These are phyloP conservation scores for Rhodophaea formosa DNA, from an alignment of 2,888 invertebrate species.

Conservation along the genomic window DNA sequence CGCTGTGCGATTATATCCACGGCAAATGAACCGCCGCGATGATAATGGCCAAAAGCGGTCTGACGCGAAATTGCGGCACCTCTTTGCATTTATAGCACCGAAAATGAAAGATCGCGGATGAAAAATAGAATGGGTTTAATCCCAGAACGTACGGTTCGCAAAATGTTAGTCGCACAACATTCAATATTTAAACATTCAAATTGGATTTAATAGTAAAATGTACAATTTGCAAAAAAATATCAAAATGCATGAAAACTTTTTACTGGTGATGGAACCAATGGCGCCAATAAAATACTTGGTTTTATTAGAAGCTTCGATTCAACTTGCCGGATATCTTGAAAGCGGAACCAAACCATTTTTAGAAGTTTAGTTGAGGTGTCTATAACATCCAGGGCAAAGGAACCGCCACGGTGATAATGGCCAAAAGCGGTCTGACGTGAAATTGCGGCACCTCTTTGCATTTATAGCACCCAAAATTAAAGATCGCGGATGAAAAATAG, in stretches of 20 bases:
- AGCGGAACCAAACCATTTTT: no score
- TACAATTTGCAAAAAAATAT: no score
- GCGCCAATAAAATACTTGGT: no score
- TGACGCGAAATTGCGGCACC: slow-evolving; percentile 50
- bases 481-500: slow-evolving; percentile 51
- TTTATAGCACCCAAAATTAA: slow-evolving; percentile 66
- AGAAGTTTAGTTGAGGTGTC: no score
- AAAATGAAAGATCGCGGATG: slow-evolving; percentile 57
- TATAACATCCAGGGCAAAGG: slow-evolving; percentile 48
- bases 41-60: slow-evolving; percentile 46
- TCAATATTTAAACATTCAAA: no score
- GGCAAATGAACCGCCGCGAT: slow-evolving; percentile 45
- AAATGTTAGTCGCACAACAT: neutral
- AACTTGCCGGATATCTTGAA: no score
- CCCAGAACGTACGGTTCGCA: slow-evolving; percentile 1
- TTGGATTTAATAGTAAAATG: no score
- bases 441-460: slow-evolving; percentile 61
- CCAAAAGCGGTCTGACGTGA: slow-evolving; percentile 41
- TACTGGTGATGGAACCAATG: no score
- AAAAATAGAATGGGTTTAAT: slow-evolving; percentile 43
- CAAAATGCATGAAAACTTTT: no score
- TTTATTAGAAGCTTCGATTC: no score
- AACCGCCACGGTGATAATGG: slow-evolving; percentile 47
- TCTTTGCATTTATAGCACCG: slow-evolving; percentile 66
- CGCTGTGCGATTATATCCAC: slow-evolving; percentile 41